These are phyloP conservation scores for Elegia similella DNA, from an alignment of 2,888 invertebrate species.

Conservation along the genomic window DNA sequence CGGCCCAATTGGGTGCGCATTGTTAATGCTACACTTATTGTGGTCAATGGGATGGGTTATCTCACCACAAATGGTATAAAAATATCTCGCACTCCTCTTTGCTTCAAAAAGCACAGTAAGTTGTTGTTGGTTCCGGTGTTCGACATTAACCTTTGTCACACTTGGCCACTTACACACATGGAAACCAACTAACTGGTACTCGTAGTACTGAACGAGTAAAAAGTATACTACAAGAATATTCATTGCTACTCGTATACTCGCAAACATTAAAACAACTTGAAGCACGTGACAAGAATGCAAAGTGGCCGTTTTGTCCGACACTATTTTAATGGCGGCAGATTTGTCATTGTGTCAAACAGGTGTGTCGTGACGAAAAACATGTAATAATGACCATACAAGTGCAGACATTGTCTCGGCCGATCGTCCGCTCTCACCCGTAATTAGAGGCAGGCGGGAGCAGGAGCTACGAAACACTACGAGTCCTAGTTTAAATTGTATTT, in stretches of 20 bases:
- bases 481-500: not conserved
- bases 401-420: constrained; percentile 58
- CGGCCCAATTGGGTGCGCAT: no score
- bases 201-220: no score
- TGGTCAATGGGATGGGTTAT: no score
- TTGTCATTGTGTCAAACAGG: constrained; percentile 60
- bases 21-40: no score
- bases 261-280: constrained; percentile 11
- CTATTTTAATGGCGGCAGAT: constrained; percentile 43
- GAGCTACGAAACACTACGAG: constrained; percentile 29
- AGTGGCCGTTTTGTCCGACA: constrained; percentile 45
- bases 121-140: no score
- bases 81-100: no score
- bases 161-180: no score
- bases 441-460: constrained; percentile 47
- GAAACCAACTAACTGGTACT: no score
- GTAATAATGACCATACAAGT: constrained; percentile 57
- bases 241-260: not conserved
- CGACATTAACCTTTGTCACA: no score
- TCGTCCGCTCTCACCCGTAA: constrained; percentile 53
- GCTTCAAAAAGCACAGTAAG: no score
- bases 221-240: not conserved
- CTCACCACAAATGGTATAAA: no score
- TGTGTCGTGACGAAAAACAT: constrained; percentile 60
- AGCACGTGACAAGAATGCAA: constrained; percentile 37